Percentiles rank a stretch among this genome's conserved stretches.
Evolutionary conservation across 2,113 vertebrate species (phyloP).

Genomic region (Dasypus novemcinctus): DNA sequence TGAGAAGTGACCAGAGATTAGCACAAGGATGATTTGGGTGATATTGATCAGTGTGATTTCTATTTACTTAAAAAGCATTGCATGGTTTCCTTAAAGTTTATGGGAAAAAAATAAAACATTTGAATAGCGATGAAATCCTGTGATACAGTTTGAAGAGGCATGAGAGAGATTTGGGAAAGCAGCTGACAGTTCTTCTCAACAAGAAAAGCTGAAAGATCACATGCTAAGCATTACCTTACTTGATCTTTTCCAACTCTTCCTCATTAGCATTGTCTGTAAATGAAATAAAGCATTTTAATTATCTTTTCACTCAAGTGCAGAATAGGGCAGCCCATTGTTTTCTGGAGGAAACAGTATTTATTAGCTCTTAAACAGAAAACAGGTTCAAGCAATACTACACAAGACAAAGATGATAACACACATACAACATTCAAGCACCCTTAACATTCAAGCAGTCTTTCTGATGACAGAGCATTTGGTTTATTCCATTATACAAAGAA

Average conservation of each 20-base stretch:
- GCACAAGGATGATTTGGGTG: neutral
- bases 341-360: conserved; percentile 63
- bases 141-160: neutral
- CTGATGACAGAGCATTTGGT: neutral
- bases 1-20: conserved; percentile 38
- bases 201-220: conserved; percentile 78
- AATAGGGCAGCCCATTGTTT: conserved; percentile 65
- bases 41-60: conserved; percentile 15
- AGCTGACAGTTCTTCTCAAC: conserved; percentile 50
- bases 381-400: conserved; percentile 55
- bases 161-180: conserved; percentile 57
- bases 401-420: conserved; percentile 43
- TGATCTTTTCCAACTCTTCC: conserved; percentile 99
- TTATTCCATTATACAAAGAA: conserved; percentile 1
- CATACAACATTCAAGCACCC: conserved; percentile 14
- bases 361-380: conserved; percentile 55
- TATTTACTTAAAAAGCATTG: conserved; percentile 39
- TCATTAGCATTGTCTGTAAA: conserved; percentile 99
- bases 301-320: conserved; percentile 80
- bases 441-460: conserved; percentile 9
- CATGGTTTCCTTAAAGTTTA: conserved; percentile 29
- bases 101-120: conserved; percentile 49
- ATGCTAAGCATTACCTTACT: conserved; percentile 99
- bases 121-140: conserved; percentile 53
- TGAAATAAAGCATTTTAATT: conserved; percentile 95